Base-by-base conservation (phyloP, 64 coral and sea anemone genomes). In the Trachythela sp. region DNA sequence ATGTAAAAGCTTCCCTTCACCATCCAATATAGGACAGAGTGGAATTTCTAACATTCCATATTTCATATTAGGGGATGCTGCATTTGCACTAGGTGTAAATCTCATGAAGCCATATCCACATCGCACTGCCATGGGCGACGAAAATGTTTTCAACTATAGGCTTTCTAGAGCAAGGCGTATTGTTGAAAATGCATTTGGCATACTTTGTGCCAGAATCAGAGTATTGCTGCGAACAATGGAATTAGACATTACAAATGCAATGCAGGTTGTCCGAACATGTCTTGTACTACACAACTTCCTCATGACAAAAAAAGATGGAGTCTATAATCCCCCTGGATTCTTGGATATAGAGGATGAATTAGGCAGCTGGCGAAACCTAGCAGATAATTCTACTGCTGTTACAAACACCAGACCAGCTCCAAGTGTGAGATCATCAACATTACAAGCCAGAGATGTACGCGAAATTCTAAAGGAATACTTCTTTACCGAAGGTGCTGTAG, bases 261-360 rank as follows among this genome's bases (percentile, higher is more conserved):
- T 89, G 88, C 70, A 89, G 83, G 88, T 89, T 39, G 88, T 89
- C 13, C 43, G 71, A n/a, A 70, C 88, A 54, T 89, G 48, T 30
- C 30, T 89, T 83, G 32, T 45, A 0, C 68, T 89, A 10, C 88
- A 89, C 48, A 89, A 89, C 30, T 89, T 89, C 35, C 64, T 92
- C 13, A 39, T 92, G n/a, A 89, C 40, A 33, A 89, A 48, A 40
- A 89, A 92, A 89, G 92, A 92, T 38, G 54, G 83, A 29, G 64
- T 48, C 36, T 92, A 92, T 49, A 88, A 32, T 27, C 77, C 87
- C 29, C 92, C 83, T 77, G 83, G 83, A 37, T 80, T 89, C 24
- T 32, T 93, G 54, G 92, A 89, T 41, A 89, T 34, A 85, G 58
- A 76, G 39, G 43, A 89, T 93, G 87, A 89, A 30, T 39, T 11